These are phyloP conservation scores for Cinclus cinclus DNA, from an alignment of 2,113 vertebrate genomes.

Conservation along the genomic window DNA sequence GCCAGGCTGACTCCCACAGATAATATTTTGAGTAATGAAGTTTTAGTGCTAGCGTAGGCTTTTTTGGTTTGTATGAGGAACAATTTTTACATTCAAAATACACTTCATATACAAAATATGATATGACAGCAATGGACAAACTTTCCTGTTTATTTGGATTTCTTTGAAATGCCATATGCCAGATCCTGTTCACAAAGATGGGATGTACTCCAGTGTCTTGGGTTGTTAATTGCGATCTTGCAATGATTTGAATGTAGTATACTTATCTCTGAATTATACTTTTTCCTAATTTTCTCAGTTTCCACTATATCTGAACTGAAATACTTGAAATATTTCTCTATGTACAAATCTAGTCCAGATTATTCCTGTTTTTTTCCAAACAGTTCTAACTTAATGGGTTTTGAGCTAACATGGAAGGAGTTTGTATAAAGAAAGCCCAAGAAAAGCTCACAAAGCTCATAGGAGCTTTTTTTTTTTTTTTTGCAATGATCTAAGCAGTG, in stretches of 20 bases:
- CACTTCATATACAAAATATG: not conserved
- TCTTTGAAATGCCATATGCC: not conserved
- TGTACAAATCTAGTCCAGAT: not conserved
- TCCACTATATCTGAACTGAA: not conserved
- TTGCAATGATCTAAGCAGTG: not conserved
- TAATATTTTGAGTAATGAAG: slow-evolving; percentile 3
- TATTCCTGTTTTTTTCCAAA: not conserved
- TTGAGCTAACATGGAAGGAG: not conserved
- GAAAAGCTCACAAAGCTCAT: not conserved
- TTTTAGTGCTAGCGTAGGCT: not conserved
- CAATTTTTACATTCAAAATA: not conserved
- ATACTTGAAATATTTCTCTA: not conserved
- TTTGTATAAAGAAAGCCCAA: not conserved
- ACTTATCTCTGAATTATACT: not conserved
- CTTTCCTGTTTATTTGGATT: slow-evolving; percentile 35
- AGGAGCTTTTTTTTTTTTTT: not conserved
- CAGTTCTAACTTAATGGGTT: not conserved
- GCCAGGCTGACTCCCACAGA: too few relatives aligned
- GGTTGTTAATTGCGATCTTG: not conserved
- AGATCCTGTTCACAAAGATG: not conserved
- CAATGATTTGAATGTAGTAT: not conserved
- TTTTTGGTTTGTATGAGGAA: not conserved
- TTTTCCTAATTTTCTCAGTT: not conserved
- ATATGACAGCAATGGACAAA: slow-evolving; percentile 8
- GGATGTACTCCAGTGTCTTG: not conserved